Evolutionary conservation across 2,113 vertebrate genomes (phyloP), one percentile per base, ranked within the genome.

Genomic region (Leucoraja erinaceus): DNA sequence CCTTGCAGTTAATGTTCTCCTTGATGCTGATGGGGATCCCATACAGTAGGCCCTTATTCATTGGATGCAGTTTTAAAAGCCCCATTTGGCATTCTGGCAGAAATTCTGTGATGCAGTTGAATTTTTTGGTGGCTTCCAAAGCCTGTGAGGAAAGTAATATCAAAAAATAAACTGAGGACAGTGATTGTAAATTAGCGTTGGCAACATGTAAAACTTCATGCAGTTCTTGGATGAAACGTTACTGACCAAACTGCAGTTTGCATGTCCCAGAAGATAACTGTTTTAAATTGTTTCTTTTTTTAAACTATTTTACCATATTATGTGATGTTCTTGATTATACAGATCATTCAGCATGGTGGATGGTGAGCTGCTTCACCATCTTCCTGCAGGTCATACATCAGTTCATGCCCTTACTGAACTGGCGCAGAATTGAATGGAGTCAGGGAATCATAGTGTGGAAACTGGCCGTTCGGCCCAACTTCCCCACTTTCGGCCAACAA

Each of bases 11-110:
- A 70, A 97, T 11, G 79, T 97, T 98, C 25, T 99, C 98, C 95
- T 99, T 99, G 93, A 98, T 95, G 94, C 98, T 99, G 93, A 99
- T 93, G 0, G 98, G 98, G 93, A 99, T 94, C 0, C 98, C 98
- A 6, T 97, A 98, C 31, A 99, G 96, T 61, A 97, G 95, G 22
- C 97, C 97, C 18, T 96, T 94, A 70, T 94, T 95, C 38, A 95
- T 90, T 28, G 0, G 93, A 56, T 90, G 93, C 59, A 96, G 31
- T 47, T 95, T 94, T 93, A 94, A 94, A 72, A 98, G 94, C 93
- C 98, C 97, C 18, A 96, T 95, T 79, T 97, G 96, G 94, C 97
- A 97, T 92, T 97, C 97, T 14, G 96, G 94, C 93, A 99, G 94
- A 90, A 97, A 96, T 61, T 95, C 96, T 16, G 94, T 97, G 93